These are phyloP conservation scores for Taurulus bubalis DNA, from an alignment of 2,113 vertebrate genomes.

Conservation along the genomic window DNA sequence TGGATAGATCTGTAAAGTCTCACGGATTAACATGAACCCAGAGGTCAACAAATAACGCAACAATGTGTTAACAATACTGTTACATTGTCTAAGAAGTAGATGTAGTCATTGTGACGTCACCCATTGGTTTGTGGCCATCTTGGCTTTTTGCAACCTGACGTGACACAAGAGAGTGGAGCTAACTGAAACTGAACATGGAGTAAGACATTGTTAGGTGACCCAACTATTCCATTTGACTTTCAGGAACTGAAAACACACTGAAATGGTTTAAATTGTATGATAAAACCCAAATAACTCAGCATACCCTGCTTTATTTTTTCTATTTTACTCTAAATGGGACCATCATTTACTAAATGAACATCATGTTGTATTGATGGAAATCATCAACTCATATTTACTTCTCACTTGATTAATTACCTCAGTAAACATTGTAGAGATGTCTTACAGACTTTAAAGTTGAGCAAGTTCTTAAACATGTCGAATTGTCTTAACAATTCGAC, in stretches of 20 bases:
- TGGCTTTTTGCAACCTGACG: neutral
- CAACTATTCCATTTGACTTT: neutral
- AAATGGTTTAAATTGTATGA: neutral
- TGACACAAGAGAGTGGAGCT: neutral
- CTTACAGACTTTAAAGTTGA: neutral
- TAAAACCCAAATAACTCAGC: neutral
- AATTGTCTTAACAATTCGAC: neutral
- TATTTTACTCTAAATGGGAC: neutral
- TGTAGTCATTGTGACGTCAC: neutral
- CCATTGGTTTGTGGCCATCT: neutral
- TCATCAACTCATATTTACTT: neutral
- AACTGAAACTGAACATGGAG: neutral
- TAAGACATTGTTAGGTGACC: neutral
- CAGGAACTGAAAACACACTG: neutral
- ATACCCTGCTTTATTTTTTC: neutral
- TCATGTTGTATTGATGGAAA: neutral
- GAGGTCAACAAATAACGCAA: constrained; percentile 5
- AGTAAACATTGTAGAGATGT: no score
- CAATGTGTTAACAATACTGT: neutral
- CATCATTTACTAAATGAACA: neutral
- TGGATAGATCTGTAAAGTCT: neutral
- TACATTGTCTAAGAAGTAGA: neutral
- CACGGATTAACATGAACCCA: neutral
- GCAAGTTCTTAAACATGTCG: no score
- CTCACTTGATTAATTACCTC: no score